Conservation (phyloP, 2,113 vertebrate species). For the Mustela lutreola region DNA sequence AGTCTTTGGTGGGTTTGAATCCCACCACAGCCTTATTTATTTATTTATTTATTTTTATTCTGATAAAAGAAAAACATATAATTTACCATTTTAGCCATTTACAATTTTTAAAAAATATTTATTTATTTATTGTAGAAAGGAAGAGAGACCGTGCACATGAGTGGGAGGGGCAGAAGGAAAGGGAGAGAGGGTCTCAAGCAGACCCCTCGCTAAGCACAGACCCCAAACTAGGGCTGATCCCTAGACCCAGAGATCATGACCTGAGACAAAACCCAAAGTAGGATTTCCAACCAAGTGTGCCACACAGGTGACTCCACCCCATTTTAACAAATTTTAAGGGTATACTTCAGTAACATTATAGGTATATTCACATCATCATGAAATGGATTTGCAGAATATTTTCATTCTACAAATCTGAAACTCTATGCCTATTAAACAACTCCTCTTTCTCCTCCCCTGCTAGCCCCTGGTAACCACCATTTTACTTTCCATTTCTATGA, state of each 20-base stretch:
- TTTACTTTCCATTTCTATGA: slow-evolving; percentile 16
- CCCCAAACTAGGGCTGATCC: no score
- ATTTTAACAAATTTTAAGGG: background rate
- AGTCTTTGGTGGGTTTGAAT: slow-evolving; percentile 75
- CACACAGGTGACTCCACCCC: background rate
- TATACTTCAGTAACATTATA: background rate
- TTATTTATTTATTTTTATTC: background rate
- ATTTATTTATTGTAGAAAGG: no score
- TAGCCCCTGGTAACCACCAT: background rate
- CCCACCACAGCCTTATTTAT: slow-evolving; percentile 57
- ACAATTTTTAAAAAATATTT: no score
- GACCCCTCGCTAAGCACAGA: no score
- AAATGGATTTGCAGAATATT: background rate
- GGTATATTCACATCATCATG: background rate
- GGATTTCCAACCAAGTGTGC: background rate
- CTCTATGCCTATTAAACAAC: background rate
- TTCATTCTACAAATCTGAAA: background rate
- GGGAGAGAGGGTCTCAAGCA: no score
- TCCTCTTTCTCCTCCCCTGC: background rate
- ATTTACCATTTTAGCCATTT: background rate
- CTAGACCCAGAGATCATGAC: background rate
- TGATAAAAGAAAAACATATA: background rate
- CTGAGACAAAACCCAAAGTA: background rate
- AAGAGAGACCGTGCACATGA: no score
- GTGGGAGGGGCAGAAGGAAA: no score